Percentiles rank a stretch among this genome's conserved stretches.
Conservation (phyloP, 2,797 vertebrate genomes). For the Carduelis carduelis region DNA sequence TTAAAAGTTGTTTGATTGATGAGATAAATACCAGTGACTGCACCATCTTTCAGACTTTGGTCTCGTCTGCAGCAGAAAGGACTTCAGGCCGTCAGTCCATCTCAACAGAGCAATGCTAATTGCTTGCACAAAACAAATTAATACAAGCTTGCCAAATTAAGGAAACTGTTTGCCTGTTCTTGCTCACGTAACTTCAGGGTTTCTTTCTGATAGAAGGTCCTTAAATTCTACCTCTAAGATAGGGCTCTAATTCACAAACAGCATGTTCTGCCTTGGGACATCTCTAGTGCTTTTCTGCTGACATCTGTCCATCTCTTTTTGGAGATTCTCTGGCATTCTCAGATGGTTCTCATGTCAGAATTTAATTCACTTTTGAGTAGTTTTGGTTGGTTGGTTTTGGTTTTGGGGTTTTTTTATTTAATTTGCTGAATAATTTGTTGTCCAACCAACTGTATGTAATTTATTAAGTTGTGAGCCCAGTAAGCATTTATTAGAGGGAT, state of each 20-base stretch:
- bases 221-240: background rate
- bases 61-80: background rate
- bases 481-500: background rate
- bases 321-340: background rate
- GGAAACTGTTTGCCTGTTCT: background rate
- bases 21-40: background rate
- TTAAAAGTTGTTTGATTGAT: background rate
- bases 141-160: background rate
- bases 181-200: background rate
- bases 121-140: background rate
- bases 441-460: accelerated
- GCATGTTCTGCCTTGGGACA: background rate
- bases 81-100: background rate
- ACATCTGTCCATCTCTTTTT: background rate
- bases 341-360: background rate
- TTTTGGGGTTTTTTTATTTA: background rate
- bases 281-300: background rate
- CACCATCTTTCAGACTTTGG: background rate
- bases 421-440: background rate
- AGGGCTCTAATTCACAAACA: background rate
- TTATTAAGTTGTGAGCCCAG: background rate
- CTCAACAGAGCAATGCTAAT: background rate
- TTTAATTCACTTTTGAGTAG: background rate
- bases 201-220: background rate
- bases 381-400: background rate